phyloP scores from a whole-genome alignment of 2,888 invertebrate genomes.

The Flexamia atlantica region DNA sequence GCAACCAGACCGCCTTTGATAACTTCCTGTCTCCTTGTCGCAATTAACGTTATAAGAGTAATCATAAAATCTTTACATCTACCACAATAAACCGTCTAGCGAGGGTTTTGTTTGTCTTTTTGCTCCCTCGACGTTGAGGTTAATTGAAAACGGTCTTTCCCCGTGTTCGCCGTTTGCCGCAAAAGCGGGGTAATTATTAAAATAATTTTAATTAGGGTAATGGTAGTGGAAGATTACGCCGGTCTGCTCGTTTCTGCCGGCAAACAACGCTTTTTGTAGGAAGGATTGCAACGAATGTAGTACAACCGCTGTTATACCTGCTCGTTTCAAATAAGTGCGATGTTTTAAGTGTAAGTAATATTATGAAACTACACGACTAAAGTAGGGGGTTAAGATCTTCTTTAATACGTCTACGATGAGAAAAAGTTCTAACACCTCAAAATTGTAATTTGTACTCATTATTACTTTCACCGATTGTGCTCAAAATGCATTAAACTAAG shows the following conservation, averaged over 20 bases:
- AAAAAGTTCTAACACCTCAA: too few relatives aligned
- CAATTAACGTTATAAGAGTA: constrained; percentile 13
- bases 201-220: constrained; percentile 17
- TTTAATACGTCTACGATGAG: too few relatives aligned
- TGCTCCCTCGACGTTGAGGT: too few relatives aligned
- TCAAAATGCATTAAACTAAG: too few relatives aligned
- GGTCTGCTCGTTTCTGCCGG: not conserved
- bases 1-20: not conserved
- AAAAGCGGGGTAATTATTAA: not conserved
- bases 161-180: too few relatives aligned
- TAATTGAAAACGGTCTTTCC: too few relatives aligned
- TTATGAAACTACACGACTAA: too few relatives aligned
- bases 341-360: too few relatives aligned
- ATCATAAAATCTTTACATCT: not conserved
- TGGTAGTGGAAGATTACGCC: not conserved
- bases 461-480: too few relatives aligned
- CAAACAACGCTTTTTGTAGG: not conserved
- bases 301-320: not conserved
- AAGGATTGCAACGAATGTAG: not conserved
- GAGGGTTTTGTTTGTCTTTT: not conserved
- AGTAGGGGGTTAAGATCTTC: too few relatives aligned
- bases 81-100: not conserved
- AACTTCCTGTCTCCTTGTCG: constrained; percentile 24
- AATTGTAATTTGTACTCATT: too few relatives aligned
- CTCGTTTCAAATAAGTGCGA: too few relatives aligned